phyloP scores from a whole-genome alignment of 2,888 invertebrate species.

The Dorcus parallelipipedus region DNA sequence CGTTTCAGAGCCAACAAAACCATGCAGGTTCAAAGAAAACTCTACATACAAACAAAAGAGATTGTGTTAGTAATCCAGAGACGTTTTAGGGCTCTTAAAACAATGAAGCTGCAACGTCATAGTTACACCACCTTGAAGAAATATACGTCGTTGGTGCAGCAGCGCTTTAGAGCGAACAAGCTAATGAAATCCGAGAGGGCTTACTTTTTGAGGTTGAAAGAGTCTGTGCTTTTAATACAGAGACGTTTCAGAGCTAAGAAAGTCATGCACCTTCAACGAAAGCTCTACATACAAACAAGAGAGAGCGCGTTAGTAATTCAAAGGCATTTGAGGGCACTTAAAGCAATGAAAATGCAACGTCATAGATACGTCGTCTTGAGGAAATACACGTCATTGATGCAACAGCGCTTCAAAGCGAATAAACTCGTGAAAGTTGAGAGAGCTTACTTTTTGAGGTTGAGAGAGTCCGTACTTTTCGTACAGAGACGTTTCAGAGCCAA shows the following conservation, averaged over 20 bases:
- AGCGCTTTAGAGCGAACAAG: slow-evolving; percentile 48
- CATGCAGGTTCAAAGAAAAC: background rate
- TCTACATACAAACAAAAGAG: slow-evolving; percentile 13
- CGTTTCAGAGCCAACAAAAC: slow-evolving; percentile 40
- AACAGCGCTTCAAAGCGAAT: slow-evolving; percentile 38
- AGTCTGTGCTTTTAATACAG: slow-evolving; percentile 51
- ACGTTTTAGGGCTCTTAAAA: slow-evolving; percentile 35
- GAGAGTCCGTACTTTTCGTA: slow-evolving; percentile 46
- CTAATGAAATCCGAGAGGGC: background rate
- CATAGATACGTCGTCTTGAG: slow-evolving; percentile 30
- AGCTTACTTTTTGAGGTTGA: slow-evolving; percentile 41
- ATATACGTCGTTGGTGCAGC: slow-evolving; percentile 47
- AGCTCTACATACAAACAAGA: too few relatives aligned
- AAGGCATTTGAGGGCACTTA: slow-evolving; percentile 20
- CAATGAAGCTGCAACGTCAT: background rate
- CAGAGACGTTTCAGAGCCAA: slow-evolving; percentile 55
- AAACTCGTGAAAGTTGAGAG: slow-evolving; percentile 42
- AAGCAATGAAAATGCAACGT: too few relatives aligned
- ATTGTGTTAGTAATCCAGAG: slow-evolving; percentile 35
- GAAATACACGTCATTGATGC: slow-evolving; percentile 38
- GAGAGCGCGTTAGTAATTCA: too few relatives aligned
- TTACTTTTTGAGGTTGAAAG: slow-evolving; percentile 27
- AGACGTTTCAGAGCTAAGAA: slow-evolving; percentile 24
- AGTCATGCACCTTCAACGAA: too few relatives aligned
- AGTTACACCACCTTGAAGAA: slow-evolving; percentile 35